These are phyloP conservation scores for Pempheris klunzingeri DNA, from an alignment of 2,797 vertebrate genomes.

Conservation along the genomic window DNA sequence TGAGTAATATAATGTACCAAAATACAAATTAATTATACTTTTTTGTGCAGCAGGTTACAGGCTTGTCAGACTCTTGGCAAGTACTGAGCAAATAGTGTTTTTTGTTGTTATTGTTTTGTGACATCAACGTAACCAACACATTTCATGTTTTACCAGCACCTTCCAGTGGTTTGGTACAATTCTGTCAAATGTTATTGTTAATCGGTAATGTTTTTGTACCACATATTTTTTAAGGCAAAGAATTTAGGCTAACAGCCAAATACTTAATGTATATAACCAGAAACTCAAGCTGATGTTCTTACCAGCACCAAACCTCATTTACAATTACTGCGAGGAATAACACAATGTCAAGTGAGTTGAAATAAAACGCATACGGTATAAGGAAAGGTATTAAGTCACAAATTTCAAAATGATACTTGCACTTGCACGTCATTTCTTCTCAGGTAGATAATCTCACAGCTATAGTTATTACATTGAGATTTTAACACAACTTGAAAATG, in stretches of 20 bases:
- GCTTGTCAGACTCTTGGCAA: conserved; percentile 12
- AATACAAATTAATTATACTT: conserved; percentile 38
- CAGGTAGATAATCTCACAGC: not conserved
- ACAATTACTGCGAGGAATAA: not conserved
- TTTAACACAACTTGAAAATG: not conserved
- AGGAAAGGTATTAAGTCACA: not conserved
- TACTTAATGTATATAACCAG: not conserved
- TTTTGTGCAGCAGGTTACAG: conserved; percentile 6
- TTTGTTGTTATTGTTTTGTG: not conserved
- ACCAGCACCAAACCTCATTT: not conserved
- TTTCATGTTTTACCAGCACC: not conserved
- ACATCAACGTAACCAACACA: not conserved
- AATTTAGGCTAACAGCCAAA: not conserved
- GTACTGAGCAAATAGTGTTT: not conserved
- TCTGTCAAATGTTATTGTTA: not conserved
- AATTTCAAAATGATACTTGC: not conserved
- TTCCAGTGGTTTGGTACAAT: not conserved
- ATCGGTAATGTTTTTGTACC: not conserved
- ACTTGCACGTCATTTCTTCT: not conserved
- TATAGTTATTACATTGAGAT: not conserved
- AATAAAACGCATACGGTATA: no score
- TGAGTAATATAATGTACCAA: conserved; percentile 38
- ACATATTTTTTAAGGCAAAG: not conserved
- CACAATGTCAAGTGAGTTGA: no score
- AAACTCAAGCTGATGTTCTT: not conserved